A percentile compares a stretch with the other conserved stretches of the same genome.
These are phyloP conservation scores for Triplophysa bombifrons DNA, from an alignment of 2,797 vertebrate species.

Conservation along the genomic window DNA sequence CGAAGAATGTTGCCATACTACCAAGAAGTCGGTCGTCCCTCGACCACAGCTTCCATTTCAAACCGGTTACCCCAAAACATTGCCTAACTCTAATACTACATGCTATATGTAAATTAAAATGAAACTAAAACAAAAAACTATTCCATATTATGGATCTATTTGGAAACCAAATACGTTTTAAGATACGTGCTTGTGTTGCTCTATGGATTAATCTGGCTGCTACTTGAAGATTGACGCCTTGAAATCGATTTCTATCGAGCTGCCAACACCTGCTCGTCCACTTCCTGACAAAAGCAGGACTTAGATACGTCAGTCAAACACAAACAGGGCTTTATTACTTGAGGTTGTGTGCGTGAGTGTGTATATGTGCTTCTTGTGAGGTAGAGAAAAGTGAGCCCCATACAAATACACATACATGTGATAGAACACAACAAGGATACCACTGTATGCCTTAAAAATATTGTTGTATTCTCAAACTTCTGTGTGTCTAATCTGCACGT, in stretches of 20 bases:
- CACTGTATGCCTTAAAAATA: not conserved
- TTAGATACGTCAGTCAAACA: constrained; percentile 40
- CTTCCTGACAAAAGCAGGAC: constrained; percentile 41
- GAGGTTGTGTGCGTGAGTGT: constrained; percentile 9
- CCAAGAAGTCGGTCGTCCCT: not conserved
- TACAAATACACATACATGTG: no score
- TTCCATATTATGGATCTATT: not conserved
- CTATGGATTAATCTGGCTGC: constrained; percentile 18
- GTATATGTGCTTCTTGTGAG: constrained; percentile 8
- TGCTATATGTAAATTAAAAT: not conserved
- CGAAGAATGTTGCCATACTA: not conserved
- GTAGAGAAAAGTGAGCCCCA: not conserved
- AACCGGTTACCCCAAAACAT: not conserved
- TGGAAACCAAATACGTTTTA: constrained; percentile 18
- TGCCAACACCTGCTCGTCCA: constrained; percentile 37
- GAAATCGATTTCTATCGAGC: constrained; percentile 42
- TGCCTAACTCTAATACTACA: not conserved
- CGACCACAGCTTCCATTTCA: not conserved
- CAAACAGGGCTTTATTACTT: constrained; percentile 29
- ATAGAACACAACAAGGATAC: not conserved
- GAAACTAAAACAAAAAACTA: not conserved
- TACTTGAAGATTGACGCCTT: constrained; percentile 24
- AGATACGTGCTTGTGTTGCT: constrained; percentile 33
- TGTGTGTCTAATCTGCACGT: not conserved
- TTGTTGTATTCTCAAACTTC: not conserved